These are phyloP conservation scores for Halesus radiatus DNA, from an alignment of 1,140 invertebrate genomes.

Conservation along the genomic window DNA sequence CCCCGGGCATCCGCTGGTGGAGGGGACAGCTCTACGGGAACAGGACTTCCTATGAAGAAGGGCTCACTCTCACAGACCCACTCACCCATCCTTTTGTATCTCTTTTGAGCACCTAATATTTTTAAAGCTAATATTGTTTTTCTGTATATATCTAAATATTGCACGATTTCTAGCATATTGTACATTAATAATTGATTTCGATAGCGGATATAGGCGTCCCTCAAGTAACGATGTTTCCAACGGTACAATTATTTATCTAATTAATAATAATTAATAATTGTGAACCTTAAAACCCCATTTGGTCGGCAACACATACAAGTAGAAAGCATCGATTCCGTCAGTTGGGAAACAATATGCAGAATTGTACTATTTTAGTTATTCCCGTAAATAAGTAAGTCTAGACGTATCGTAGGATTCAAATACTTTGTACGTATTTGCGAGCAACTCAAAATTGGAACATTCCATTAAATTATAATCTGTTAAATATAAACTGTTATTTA, in stretches of 20 bases:
- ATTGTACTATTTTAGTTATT: no score
- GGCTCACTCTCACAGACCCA: not conserved
- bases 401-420: not conserved
- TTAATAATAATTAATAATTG: slow-evolving; percentile 17
- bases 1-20: not conserved
- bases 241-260: slow-evolving; percentile 20
- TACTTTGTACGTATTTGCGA: not conserved
- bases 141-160: slow-evolving; percentile 55
- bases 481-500: slow-evolving; percentile 16
- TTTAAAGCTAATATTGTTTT: slow-evolving; percentile 58
- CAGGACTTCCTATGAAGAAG: not conserved
- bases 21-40: not conserved
- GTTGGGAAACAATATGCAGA: no score
- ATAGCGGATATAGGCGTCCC: slow-evolving; percentile 38
- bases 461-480: slow-evolving; percentile 14
- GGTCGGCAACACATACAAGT: not conserved
- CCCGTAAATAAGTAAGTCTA: no score
- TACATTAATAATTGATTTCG: slow-evolving; percentile 55
- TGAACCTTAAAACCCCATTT: not conserved
- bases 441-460: not conserved
- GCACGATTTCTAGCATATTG: slow-evolving; percentile 56
- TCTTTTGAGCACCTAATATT: slow-evolving; percentile 58
- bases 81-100: slow-evolving; percentile 26
- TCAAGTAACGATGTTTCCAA: slow-evolving; percentile 15
- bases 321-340: no score